phyloP scores from a whole-genome alignment of 2,888 invertebrate genomes.

The Agonopterix alstromeriana region DNA sequence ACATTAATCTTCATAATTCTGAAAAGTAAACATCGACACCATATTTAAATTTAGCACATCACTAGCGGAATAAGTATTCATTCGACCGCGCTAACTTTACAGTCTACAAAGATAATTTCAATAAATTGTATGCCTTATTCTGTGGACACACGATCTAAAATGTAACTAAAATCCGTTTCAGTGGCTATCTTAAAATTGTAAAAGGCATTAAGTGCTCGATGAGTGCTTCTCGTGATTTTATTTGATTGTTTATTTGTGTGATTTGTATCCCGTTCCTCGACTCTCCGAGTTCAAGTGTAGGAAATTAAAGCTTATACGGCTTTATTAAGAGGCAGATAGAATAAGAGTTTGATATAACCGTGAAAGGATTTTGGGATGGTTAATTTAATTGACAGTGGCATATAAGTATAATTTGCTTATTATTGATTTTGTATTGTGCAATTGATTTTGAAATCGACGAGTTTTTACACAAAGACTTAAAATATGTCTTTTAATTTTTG shows the following conservation, averaged over 20 bases:
- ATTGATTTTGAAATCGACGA: no score
- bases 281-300: constrained; percentile 15
- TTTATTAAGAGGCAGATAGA: constrained; percentile 22
- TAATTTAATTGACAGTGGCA: neutral
- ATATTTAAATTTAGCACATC: constrained; percentile 20
- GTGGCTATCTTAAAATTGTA: constrained; percentile 10
- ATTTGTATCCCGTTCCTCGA: constrained; percentile 28
- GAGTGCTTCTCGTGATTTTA: constrained; percentile 59
- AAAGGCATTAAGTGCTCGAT: constrained; percentile 47
- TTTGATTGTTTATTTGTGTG: constrained; percentile 65
- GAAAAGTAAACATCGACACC: constrained; percentile 14
- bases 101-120: constrained; percentile 6
- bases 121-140: constrained; percentile 17
- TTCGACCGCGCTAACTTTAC: constrained; percentile 13
- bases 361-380: constrained; percentile 2
- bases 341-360: constrained; percentile 7
- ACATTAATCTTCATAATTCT: neutral
- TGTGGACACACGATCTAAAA: constrained; percentile 13
- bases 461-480: no score
- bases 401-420: no score
- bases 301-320: constrained; percentile 34
- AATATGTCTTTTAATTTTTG: no score
- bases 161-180: neutral
- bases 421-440: no score
- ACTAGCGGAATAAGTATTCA: constrained; percentile 37